Base-by-base conservation (phyloP, 2,113 vertebrate species). In the Nycticryphes semicollaris region DNA sequence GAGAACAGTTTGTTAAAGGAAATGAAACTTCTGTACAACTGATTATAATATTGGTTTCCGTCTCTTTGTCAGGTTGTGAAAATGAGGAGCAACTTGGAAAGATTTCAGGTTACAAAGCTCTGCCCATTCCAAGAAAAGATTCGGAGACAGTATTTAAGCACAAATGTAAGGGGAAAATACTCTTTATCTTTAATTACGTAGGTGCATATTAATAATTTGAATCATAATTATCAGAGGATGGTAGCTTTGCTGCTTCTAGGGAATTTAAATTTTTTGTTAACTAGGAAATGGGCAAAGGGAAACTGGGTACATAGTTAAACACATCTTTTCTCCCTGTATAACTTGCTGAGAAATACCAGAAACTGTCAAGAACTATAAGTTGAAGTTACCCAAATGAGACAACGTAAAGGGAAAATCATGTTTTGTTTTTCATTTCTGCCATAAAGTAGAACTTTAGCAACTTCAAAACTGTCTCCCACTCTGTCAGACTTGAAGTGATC, bases 51-150 rank as follows among this genome's bases (percentile, higher is more conserved):
- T 1, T 90, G 66, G 5, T 90, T 95, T 68, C 87, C 92, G 37
- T 78, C 14, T 95, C 27, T 93, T 51, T 85, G 89, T 86, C 98
- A 98, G 99, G 99, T 99, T 97, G 97, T 99, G 64, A 99, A 99
- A 98, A 99, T 99, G 99, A 99, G 98, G 97, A 98, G 98, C 94
- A 99, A 99, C 97, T 98, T 99, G 59, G 99, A 99, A 97, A 98
- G 98, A 97, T 99, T 99, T 97, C 99, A 99, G 97, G 96, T 99
- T 96, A 99, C 99, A 84, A 99, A 99, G 97, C 99, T 99, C 92
- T 98, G 98, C 94, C 99, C 99, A 96, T 99, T 99, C 98, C 99
- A 99, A 97, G 99, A 99, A 90, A 99, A 99, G 97, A 98, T 99
- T 96, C 99, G 99, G 69, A 99, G 98, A 95, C 99, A 99, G 97